Percentiles rank a stretch among this genome's conserved stretches.
Conservation (phyloP, 2,797 vertebrate genomes). For the Ceryle rudis region DNA sequence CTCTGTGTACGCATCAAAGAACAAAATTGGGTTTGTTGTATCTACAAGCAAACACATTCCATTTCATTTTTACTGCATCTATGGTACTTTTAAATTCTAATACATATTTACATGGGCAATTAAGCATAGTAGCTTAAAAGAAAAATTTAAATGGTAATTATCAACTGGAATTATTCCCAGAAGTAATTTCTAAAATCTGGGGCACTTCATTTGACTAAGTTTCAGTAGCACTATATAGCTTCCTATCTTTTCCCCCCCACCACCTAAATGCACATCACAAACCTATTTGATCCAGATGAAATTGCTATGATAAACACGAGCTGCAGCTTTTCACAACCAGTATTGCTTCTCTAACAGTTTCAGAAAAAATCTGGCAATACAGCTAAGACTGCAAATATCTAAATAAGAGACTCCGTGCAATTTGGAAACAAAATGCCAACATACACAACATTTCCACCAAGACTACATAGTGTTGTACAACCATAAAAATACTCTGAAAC, state of each 20-base stretch:
- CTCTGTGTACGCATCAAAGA: not conserved
- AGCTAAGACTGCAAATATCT: not conserved
- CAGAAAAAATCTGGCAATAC: not conserved
- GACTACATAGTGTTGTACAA: not conserved
- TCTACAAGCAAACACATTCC: slow-evolving; percentile 2
- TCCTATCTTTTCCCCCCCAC: not conserved
- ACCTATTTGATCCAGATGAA: slow-evolving; percentile 13
- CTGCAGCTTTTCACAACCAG: not conserved
- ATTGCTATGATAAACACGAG: slow-evolving; percentile 29
- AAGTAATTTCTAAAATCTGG: slow-evolving; percentile 49
- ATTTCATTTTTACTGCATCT: not conserved
- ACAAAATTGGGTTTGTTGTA: not conserved
- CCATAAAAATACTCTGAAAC: not conserved
- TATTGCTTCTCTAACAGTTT: not conserved
- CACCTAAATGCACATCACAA: not conserved
- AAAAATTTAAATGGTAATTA: slow-evolving; percentile 55
- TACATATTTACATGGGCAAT: slow-evolving; percentile 71
- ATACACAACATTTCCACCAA: not conserved
- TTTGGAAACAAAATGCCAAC: not conserved
- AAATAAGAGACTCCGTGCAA: not conserved
- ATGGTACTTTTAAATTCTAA: slow-evolving; percentile 20
- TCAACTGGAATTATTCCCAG: slow-evolving; percentile 65
- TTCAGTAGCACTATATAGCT: not conserved
- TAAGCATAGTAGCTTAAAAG: slow-evolving; percentile 33
- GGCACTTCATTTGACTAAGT: slow-evolving; percentile 37